Evolutionary conservation across 1,140 invertebrate genomes (phyloP).

Genomic region (Bradysia coprophila): DNA sequence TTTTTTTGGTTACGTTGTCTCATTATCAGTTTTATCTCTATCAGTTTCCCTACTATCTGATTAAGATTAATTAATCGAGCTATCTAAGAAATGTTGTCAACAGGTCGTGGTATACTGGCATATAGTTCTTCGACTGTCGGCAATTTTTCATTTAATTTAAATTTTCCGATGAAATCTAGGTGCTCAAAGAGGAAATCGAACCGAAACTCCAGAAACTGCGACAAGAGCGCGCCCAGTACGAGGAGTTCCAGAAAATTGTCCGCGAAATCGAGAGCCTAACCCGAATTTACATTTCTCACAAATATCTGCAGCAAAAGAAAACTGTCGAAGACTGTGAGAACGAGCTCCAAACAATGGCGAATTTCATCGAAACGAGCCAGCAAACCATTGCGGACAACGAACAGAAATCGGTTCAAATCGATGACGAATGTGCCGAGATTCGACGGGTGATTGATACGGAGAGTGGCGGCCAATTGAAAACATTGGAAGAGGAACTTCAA

Average conservation of each 20-base stretch:
- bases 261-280: constrained; percentile 73
- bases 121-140: no score
- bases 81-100: no score
- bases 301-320: constrained; percentile 14
- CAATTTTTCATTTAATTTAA: no score
- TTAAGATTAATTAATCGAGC: no score
- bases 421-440: constrained; percentile 30
- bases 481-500: constrained; percentile 45
- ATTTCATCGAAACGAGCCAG: constrained; percentile 17
- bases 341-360: constrained; percentile 12
- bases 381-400: constrained; percentile 30
- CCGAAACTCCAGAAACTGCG: constrained; percentile 76
- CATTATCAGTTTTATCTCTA: no score
- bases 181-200: constrained; percentile 72
- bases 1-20: no score
- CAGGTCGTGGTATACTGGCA: no score
- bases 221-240: constrained; percentile 65
- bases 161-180: no score
- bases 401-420: constrained; percentile 29
- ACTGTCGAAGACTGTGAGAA: constrained; percentile 11
- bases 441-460: constrained; percentile 39
- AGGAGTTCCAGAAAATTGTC: constrained; percentile 75
- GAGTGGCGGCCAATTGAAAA: constrained; percentile 39
- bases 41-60: no score
- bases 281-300: constrained; percentile 27